Conservation (phyloP, 2,797 vertebrate genomes). For the Nyctibius grandis region DNA sequence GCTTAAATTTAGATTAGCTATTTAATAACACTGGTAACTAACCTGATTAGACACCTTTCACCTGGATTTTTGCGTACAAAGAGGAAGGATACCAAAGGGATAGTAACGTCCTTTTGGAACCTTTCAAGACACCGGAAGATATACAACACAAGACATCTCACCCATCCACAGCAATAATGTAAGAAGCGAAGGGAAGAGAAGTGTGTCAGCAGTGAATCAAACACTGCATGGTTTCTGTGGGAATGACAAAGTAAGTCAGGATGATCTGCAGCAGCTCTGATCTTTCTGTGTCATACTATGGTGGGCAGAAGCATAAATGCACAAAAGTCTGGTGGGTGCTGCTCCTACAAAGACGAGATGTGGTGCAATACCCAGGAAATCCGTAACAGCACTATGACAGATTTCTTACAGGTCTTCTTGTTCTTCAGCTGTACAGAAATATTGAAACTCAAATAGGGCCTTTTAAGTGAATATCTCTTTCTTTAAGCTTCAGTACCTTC, state of each 20-base stretch:
- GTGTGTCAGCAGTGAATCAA: background rate
- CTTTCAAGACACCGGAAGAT: background rate
- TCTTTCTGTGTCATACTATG: background rate
- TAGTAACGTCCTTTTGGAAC: background rate
- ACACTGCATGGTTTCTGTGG: background rate
- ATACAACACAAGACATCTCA: background rate
- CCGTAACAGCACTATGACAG: background rate
- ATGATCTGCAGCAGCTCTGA: background rate
- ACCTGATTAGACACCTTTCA: background rate
- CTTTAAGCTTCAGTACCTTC: background rate
- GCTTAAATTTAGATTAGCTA: background rate
- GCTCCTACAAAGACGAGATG: background rate
- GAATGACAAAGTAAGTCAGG: background rate
- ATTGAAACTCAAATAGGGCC: background rate
- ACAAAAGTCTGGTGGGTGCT: background rate
- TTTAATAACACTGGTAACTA: background rate
- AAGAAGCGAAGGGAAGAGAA: background rate
- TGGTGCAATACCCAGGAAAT: background rate
- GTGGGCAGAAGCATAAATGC: background rate
- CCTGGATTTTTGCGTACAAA: background rate
- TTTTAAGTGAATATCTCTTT: background rate
- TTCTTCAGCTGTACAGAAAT: background rate
- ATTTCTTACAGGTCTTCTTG: background rate
- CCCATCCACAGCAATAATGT: fast-evolving
- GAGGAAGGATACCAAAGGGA: background rate